Evolutionary conservation across 2,113 vertebrate species (phyloP).

Genomic region (Cinclus cinclus): DNA sequence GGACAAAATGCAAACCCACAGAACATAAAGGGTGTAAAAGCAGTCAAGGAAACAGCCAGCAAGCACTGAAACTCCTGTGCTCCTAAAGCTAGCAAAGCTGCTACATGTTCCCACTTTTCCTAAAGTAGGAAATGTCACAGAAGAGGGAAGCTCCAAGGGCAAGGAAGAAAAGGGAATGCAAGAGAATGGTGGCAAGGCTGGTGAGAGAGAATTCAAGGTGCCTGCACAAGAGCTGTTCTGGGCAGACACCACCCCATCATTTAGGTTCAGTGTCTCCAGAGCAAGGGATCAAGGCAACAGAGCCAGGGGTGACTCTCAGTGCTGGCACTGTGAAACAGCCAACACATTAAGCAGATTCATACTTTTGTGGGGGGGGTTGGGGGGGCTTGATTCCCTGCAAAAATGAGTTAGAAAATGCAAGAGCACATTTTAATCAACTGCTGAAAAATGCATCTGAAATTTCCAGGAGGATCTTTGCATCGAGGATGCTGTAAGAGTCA

Average conservation of each 20-base stretch:
- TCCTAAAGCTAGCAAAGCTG: background rate
- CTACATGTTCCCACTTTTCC: no score
- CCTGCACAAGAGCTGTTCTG: background rate
- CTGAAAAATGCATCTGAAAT: background rate
- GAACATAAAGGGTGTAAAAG: background rate
- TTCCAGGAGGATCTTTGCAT: background rate
- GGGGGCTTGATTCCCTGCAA: background rate
- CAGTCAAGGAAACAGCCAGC: background rate
- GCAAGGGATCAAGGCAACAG: background rate
- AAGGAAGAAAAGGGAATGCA: background rate
- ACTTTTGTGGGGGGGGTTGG: fast-evolving
- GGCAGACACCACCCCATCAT: background rate
- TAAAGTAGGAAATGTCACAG: background rate
- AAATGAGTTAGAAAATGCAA: background rate
- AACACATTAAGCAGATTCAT: background rate
- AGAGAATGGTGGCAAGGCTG: background rate
- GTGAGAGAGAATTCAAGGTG: background rate
- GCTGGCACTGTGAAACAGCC: background rate
- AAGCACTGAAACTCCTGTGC: background rate
- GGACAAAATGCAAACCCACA: background rate
- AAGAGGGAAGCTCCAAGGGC: background rate
- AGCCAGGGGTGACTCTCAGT: background rate
- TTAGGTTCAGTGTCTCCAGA: background rate
- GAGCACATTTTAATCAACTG: background rate
- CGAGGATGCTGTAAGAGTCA: background rate